A percentile compares a stretch with the other conserved stretches of the same genome.
These are phyloP conservation scores for Clamator glandarius DNA, from an alignment of 2,797 vertebrate genomes.

Conservation along the genomic window DNA sequence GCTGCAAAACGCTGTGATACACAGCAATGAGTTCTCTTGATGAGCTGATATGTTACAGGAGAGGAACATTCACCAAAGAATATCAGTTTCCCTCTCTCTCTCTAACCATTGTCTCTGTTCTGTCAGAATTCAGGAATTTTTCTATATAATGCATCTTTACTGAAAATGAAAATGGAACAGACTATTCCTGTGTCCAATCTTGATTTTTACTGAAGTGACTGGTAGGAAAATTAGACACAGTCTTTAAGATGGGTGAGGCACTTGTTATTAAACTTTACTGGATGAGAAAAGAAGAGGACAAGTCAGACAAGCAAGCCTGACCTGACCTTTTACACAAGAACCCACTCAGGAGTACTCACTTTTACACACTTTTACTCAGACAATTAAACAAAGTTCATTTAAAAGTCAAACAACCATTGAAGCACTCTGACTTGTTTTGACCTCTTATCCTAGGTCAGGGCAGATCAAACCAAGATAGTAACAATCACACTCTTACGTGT, in stretches of 20 bases:
- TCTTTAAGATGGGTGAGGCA: neutral
- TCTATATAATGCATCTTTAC: neutral
- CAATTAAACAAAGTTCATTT: constrained; percentile 58
- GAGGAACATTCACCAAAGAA: neutral
- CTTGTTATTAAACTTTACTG: neutral
- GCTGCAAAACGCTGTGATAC: neutral
- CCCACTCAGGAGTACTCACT: constrained; percentile 42
- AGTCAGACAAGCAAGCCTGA: constrained; percentile 33
- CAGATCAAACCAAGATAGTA: constrained; percentile 48
- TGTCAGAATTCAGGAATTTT: neutral
- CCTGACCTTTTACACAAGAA: constrained; percentile 55
- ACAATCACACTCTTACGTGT: neutral
- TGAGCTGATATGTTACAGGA: neutral
- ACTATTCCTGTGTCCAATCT: neutral
- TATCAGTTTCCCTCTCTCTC: neutral
- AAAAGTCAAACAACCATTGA: constrained; percentile 50
- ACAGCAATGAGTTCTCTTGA: neutral
- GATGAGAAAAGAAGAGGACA: constrained; percentile 17
- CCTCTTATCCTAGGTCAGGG: constrained; percentile 24
- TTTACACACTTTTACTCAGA: constrained; percentile 67
- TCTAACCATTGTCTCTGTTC: neutral
- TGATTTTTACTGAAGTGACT: neutral
- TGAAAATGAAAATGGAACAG: neutral
- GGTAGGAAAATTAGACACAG: neutral
- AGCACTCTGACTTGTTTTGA: constrained; percentile 25